Conservation (phyloP, 2,797 vertebrate genomes). For the Cossypha polioptera region DNA sequence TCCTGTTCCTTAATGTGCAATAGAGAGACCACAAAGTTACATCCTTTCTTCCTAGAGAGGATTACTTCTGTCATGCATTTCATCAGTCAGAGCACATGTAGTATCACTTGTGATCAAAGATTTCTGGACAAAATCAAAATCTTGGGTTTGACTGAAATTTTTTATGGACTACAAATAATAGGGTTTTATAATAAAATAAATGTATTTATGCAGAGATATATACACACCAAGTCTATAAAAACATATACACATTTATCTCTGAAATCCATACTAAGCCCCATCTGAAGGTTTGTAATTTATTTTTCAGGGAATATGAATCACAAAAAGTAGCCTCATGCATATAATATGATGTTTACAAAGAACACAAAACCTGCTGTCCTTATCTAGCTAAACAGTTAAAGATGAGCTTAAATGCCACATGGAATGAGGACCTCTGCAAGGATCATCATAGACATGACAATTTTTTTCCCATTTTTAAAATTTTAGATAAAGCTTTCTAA, state of each 20-base stretch:
- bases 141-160: background rate
- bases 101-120: background rate
- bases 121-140: background rate
- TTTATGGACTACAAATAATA: conserved; percentile 1
- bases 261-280: conserved; percentile 53
- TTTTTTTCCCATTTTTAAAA: background rate
- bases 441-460: background rate
- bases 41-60: background rate
- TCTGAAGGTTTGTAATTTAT: conserved; percentile 50
- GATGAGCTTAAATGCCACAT: conserved; percentile 28
- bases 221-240: conserved; percentile 17
- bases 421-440: background rate
- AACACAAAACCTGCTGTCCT: conserved; percentile 15
- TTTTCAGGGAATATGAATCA: conserved; percentile 41
- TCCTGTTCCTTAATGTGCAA: background rate
- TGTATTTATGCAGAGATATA: background rate
- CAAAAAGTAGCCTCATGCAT: conserved; percentile 7
- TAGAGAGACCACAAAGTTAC: background rate
- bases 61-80: background rate
- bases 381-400: conserved; percentile 44
- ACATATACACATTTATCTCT: background rate
- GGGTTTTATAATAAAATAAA: conserved; percentile 44
- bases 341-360: conserved; percentile 51
- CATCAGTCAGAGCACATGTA: background rate
- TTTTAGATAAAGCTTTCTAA: background rate